Evolutionary conservation across 2,113 vertebrate species (phyloP), one percentile per base, ranked within the genome.

Genomic region (Chiloscyllium plagiosum): DNA sequence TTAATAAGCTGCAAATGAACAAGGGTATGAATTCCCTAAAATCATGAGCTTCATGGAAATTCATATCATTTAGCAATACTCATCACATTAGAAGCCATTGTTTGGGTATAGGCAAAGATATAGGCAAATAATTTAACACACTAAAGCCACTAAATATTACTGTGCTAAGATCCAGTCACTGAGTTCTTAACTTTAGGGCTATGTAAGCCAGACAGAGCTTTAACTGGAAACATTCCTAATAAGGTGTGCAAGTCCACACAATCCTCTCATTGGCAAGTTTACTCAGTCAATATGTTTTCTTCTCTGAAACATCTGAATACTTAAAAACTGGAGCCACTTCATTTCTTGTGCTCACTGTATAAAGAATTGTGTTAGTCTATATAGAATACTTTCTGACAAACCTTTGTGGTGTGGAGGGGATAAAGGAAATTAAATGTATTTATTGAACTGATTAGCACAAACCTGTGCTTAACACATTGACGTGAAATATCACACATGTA

Each of bases 191-290:
- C n/a, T 22, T 68, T 47, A 26, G 19, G 92, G 3, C 66, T 20
- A 37, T 94, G 13, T n/a, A 70, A 24, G 92, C 66, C 69, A 69
- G 22, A 17, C n/a, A 94, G 42, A 94, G 33, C 37, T 26, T 61
- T n/a, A 69, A 33, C 92, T 94, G 66, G 47, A 93, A 69, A 69
- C 66, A 94, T 66, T 94, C 92, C 65, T 69, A 69, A 94, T 68
- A 94, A 90, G 50, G 87, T 61, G 87, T 33, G 29, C 22, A 20
- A 33, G 50, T 15, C 15, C 87, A 56, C 29, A 56, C 87, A 61
- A 90, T 90, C 87, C 61, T 56, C 56, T 90, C 52, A 4, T 15
- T 94, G 90, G 65, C 61, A 94, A 66, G 69, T 56, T 69, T 72
- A 15, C 42, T 95, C 69, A 42, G n/a, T 22, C 33, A 93, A 3